These are phyloP conservation scores for Pherbina coryleti DNA, from an alignment of 2,888 invertebrate species.

Conservation along the genomic window DNA sequence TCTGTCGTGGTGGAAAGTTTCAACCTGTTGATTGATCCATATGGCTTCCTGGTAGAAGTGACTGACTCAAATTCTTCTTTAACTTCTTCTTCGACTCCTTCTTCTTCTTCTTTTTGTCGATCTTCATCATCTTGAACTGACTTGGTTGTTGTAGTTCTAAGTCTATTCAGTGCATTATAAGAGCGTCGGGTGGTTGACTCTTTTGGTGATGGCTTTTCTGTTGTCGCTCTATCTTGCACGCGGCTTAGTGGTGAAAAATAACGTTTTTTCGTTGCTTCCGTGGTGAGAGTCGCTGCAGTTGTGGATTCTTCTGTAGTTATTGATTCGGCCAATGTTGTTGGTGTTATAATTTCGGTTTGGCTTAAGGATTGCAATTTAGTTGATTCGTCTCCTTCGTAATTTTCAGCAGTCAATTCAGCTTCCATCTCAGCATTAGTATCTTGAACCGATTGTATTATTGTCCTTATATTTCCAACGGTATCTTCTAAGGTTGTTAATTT, in stretches of 20 bases:
- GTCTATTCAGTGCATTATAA: not conserved
- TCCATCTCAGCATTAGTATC: no score
- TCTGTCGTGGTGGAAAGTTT: not conserved
- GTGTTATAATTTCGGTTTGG: slow-evolving; percentile 23
- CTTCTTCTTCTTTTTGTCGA: not conserved
- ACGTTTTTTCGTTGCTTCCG: slow-evolving; percentile 4
- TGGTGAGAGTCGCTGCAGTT: not conserved
- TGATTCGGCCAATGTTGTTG: not conserved
- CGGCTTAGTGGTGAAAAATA: not conserved
- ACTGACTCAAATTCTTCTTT: no score
- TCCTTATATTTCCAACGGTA: no score
- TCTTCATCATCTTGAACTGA: not conserved
- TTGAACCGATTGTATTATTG: no score
- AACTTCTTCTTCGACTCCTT: no score
- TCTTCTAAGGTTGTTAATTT: no score
- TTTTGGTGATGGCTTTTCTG: not conserved
- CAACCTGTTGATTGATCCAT: not conserved
- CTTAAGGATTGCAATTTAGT: not conserved
- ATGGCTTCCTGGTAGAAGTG: not conserved
- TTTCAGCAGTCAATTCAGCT: no score
- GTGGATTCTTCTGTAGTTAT: not conserved
- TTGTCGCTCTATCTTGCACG: not conserved
- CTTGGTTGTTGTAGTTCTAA: slow-evolving; percentile 30
- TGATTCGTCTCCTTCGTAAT: not conserved
- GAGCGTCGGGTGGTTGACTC: not conserved